A percentile compares a stretch with the other conserved stretches of the same genome.
Evolutionary conservation across 2,113 vertebrate species (phyloP).

Genomic region (Rhabdornis inornatus): DNA sequence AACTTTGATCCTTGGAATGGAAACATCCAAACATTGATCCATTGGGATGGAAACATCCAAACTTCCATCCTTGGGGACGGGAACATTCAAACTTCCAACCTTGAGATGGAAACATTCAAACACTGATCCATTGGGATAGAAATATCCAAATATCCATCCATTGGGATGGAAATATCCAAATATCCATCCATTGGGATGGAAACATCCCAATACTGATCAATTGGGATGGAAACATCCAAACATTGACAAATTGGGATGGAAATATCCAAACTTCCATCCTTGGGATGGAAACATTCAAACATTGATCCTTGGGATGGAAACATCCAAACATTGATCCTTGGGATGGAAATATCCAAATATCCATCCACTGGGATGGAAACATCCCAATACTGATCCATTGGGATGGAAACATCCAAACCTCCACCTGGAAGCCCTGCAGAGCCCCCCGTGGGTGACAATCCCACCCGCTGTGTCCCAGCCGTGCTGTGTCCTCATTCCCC

Average conservation of each 20-base stretch:
- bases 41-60: background rate
- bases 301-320: background rate
- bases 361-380: background rate
- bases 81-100: rapidly evolving
- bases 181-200: rapidly evolving
- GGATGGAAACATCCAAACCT: too few species aligned
- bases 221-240: background rate
- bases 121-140: rapidly evolving
- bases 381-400: rapidly evolving
- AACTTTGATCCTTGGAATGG: rapidly evolving
- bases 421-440: background rate
- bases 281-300: background rate
- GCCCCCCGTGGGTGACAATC: background rate
- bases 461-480: background rate
- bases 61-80: rapidly evolving
- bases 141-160: background rate
- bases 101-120: background rate
- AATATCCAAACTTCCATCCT: background rate
- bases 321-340: background rate
- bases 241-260: background rate
- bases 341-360: background rate
- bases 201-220: rapidly evolving
- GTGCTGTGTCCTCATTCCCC: rapidly evolving
- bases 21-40: background rate
- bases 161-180: background rate